Evolutionary conservation across 2,797 vertebrate species (phyloP).

Genomic region (Aplochiton taeniatus): DNA sequence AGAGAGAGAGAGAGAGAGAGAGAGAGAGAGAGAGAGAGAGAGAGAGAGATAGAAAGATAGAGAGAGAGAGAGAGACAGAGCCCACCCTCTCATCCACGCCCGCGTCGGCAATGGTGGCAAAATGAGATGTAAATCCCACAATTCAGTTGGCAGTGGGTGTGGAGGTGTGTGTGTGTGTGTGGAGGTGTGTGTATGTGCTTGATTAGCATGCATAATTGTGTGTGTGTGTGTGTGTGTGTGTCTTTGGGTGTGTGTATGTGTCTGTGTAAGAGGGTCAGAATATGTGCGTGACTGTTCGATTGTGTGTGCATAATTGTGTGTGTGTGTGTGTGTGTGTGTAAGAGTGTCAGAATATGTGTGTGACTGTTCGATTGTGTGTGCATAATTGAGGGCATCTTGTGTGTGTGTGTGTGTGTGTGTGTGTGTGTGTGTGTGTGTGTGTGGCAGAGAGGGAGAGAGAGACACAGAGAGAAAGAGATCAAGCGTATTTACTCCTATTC

Average conservation of each 20-base stretch:
- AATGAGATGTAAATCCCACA: conserved; percentile 96
- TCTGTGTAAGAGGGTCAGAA: conserved; percentile 63
- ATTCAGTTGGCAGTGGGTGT: conserved; percentile 87
- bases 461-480: no score
- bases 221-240: conserved; percentile 34
- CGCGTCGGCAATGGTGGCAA: conserved; percentile 36
- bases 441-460: no score
- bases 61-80: no score
- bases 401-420: conserved; percentile 61
- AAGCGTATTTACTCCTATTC: no score
- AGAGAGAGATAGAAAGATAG: no score
- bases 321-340: conserved; percentile 61
- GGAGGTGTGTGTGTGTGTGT: conserved; percentile 57
- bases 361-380: conserved; percentile 21
- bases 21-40: no score
- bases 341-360: conserved; percentile 49
- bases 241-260: conserved; percentile 27
- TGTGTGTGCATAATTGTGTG: conserved; percentile 37
- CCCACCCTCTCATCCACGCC: conserved; percentile 58
- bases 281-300: conserved; percentile 7
- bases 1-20: conserved; percentile 53
- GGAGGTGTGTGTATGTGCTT: conserved; percentile 10
- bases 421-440: conserved; percentile 69
- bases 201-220: conserved; percentile 53
- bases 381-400: conserved; percentile 38